These are phyloP conservation scores for Dorcus parallelipipedus DNA, from an alignment of 2,888 invertebrate species.

Conservation along the genomic window DNA sequence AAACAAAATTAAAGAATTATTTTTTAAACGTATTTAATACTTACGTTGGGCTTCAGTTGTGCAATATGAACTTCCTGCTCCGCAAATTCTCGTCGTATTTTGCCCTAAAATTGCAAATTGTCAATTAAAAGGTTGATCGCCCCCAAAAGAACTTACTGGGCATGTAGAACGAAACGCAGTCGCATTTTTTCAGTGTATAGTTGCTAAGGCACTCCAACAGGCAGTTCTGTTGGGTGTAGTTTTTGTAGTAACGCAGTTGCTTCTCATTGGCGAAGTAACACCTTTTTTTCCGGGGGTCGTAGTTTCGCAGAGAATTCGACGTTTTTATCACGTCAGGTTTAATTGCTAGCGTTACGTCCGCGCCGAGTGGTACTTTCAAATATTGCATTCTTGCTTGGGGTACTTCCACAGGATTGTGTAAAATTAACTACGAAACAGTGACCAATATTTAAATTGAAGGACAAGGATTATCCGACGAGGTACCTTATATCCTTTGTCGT, in stretches of 20 bases:
- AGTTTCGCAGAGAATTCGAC: constrained; percentile 61
- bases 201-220: constrained; percentile 71
- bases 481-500: too few relatives aligned
- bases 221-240: constrained; percentile 72
- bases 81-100: too few relatives aligned
- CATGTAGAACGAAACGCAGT: constrained; percentile 70
- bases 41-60: too few relatives aligned
- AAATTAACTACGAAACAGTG: constrained; percentile 51
- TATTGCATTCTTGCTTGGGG: constrained; percentile 67
- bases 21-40: neutral
- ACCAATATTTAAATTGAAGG: too few relatives aligned
- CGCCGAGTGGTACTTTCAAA: constrained; percentile 66
- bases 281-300: constrained; percentile 62
- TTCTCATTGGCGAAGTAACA: constrained; percentile 68
- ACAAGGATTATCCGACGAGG: too few relatives aligned
- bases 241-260: constrained; percentile 61
- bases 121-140: constrained; percentile 1
- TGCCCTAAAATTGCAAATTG: neutral
- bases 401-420: constrained; percentile 68
- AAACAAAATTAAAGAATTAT: too few relatives aligned
- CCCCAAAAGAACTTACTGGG: constrained; percentile 49
- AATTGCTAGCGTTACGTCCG: constrained; percentile 68
- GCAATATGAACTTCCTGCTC: too few relatives aligned
- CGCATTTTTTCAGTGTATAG: constrained; percentile 60
- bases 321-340: constrained; percentile 77